These are phyloP conservation scores for Gnatocerus cornutus DNA, from an alignment of 2,888 invertebrate species.

Conservation along the genomic window DNA sequence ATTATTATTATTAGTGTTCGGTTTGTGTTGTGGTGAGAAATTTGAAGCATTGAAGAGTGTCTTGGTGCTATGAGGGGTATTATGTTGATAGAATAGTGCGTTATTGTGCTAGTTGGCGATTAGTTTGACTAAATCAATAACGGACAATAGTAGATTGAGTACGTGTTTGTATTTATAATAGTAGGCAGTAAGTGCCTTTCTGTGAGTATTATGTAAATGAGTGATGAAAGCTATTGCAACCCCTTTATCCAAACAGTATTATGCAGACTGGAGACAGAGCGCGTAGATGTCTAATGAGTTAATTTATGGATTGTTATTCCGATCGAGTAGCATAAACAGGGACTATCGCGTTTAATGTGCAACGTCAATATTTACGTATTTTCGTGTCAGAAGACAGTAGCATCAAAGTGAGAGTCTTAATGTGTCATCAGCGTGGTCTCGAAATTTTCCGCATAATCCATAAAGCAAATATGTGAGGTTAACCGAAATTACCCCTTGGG, in stretches of 20 bases:
- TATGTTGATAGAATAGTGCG: slow-evolving; percentile 32
- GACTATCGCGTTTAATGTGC: slow-evolving; percentile 66
- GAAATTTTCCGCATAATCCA: slow-evolving; percentile 64
- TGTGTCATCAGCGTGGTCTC: slow-evolving; percentile 60
- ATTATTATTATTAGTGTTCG: no score
- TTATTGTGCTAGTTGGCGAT: slow-evolving; percentile 53
- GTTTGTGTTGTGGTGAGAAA: background rate
- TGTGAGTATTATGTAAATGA: slow-evolving; percentile 68
- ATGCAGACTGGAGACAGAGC: slow-evolving; percentile 63
- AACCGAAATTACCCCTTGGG: slow-evolving; percentile 58
- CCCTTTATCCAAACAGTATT: slow-evolving; percentile 70
- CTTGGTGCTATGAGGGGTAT: slow-evolving; percentile 22
- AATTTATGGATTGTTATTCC: slow-evolving; percentile 71
- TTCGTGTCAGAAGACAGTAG: slow-evolving; percentile 54
- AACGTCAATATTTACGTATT: slow-evolving; percentile 69
- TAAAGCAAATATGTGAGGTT: slow-evolving; percentile 65
- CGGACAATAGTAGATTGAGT: slow-evolving; percentile 57
- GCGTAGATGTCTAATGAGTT: slow-evolving; percentile 69
- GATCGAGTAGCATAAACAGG: slow-evolving; percentile 65
- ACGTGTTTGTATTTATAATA: slow-evolving; percentile 66
- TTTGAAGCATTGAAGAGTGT: slow-evolving; percentile 14
- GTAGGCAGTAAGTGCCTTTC: slow-evolving; percentile 65
- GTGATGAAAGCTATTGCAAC: slow-evolving; percentile 64
- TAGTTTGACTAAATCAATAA: slow-evolving; percentile 60
- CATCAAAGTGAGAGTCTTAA: slow-evolving; percentile 64